Percentiles rank a stretch among this genome's conserved stretches.
phyloP scores from a whole-genome alignment of 2,888 invertebrate species.

The Netelia inedita region DNA sequence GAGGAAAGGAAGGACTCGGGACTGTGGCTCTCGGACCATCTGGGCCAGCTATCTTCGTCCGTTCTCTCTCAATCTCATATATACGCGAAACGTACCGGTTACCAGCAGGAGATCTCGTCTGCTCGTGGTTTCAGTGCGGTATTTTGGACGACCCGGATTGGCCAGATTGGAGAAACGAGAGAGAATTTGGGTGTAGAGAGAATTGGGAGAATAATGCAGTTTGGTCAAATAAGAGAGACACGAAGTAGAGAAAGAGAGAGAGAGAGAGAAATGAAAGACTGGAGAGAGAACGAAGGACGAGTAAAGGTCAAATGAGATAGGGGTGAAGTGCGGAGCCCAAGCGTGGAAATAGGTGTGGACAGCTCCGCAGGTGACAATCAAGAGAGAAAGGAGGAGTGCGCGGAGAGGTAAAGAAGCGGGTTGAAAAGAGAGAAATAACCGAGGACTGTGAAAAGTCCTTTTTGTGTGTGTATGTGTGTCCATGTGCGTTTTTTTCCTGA shows the following conservation, averaged over 20 bases:
- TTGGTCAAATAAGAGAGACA: neutral
- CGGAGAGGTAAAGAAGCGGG: constrained; percentile 20
- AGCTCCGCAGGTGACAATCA: constrained; percentile 12
- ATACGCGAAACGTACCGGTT: neutral
- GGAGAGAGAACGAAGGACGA: neutral
- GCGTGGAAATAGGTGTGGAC: constrained; percentile 10
- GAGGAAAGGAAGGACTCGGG: constrained; percentile 11
- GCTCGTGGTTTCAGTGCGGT: neutral
- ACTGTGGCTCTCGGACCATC: neutral
- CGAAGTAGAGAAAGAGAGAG: neutral
- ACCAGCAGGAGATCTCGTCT: neutral
- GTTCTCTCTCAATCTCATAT: neutral
- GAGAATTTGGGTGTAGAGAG: neutral
- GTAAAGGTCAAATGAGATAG: constrained; percentile 41
- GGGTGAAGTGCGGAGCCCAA: constrained; percentile 22
- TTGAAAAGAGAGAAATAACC: neutral
- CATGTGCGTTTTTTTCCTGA: neutral
- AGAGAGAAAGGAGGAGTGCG: constrained; percentile 6
- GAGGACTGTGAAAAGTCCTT: constrained; percentile 36
- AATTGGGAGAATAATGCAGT: constrained; percentile 4
- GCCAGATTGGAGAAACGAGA: neutral
- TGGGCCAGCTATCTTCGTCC: neutral
- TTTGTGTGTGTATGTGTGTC: neutral
- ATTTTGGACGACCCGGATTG: neutral
- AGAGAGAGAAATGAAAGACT: neutral